Conservation (phyloP, 2,113 vertebrate species). For the Uria aalge region DNA sequence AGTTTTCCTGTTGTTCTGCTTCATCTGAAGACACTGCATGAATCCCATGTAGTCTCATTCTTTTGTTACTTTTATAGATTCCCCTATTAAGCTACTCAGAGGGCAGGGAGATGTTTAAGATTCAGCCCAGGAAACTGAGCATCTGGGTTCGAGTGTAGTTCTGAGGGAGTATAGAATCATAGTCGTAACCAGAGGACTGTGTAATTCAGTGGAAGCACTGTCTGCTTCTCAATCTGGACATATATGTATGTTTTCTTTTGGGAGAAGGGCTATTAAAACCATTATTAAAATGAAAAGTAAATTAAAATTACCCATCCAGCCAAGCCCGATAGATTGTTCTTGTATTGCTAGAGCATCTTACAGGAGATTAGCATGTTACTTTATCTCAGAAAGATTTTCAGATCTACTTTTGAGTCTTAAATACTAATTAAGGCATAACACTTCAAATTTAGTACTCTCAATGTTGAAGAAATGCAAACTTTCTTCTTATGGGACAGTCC, state of each 20-base stretch:
- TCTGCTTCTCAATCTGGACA: neutral
- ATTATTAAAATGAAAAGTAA: neutral
- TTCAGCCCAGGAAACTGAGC: neutral
- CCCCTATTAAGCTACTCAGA: neutral
- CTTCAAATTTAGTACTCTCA: neutral
- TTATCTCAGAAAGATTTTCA: neutral
- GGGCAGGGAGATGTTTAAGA: neutral
- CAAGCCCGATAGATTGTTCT: neutral
- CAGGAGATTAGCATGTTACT: neutral
- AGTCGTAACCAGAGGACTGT: neutral
- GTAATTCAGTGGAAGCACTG: neutral
- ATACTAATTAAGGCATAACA: neutral
- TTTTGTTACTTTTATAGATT: neutral
- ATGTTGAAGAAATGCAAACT: neutral
- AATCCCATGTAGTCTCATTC: neutral
- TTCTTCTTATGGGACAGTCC: neutral
- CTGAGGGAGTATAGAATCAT: neutral
- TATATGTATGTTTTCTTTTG: neutral
- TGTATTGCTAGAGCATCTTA: neutral
- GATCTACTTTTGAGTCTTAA: neutral
- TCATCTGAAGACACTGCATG: neutral
- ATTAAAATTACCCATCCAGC: neutral
- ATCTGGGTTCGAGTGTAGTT: neutral
- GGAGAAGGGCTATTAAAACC: neutral
- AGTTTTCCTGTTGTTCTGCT: neutral